A percentile compares a stretch with the other conserved stretches of the same genome.
Evolutionary conservation across 1,140 invertebrate species (phyloP).

Genomic region (Lutraria rhynchaena): DNA sequence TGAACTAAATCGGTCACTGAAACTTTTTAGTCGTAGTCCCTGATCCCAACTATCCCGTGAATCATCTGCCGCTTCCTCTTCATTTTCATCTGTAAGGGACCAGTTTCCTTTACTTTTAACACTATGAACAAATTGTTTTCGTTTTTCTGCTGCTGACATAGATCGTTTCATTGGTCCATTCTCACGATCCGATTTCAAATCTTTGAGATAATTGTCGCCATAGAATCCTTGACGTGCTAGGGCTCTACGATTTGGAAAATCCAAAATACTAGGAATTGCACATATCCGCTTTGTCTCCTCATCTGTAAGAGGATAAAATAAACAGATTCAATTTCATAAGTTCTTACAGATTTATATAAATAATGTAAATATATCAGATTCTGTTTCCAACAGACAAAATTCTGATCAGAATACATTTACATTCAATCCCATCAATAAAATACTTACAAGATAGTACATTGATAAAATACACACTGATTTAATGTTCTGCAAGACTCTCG

Average conservation of each 20-base stretch:
- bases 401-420: too few species aligned
- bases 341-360: too few species aligned
- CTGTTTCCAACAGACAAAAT: too few species aligned
- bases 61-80: neutral
- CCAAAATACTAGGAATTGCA: constrained; percentile 43
- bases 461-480: too few species aligned
- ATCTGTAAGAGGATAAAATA: constrained; percentile 44
- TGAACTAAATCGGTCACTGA: constrained; percentile 52
- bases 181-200: neutral
- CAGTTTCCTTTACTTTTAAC: constrained; percentile 41
- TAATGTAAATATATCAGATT: too few species aligned
- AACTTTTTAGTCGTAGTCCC: constrained; percentile 37
- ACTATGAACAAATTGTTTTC: constrained; percentile 32
- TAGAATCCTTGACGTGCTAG: constrained; percentile 50
- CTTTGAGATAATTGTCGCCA: constrained; percentile 7
- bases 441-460: too few species aligned
- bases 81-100: constrained; percentile 40
- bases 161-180: neutral
- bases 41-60: constrained; percentile 10
- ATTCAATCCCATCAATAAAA: too few species aligned
- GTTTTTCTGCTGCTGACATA: constrained; percentile 34
- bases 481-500: too few species aligned
- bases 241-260: constrained; percentile 29
- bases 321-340: neutral
- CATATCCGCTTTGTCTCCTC: constrained; percentile 44